These are phyloP conservation scores for Notolabrus celidotus DNA, from an alignment of 2,797 vertebrate species.

Conservation along the genomic window DNA sequence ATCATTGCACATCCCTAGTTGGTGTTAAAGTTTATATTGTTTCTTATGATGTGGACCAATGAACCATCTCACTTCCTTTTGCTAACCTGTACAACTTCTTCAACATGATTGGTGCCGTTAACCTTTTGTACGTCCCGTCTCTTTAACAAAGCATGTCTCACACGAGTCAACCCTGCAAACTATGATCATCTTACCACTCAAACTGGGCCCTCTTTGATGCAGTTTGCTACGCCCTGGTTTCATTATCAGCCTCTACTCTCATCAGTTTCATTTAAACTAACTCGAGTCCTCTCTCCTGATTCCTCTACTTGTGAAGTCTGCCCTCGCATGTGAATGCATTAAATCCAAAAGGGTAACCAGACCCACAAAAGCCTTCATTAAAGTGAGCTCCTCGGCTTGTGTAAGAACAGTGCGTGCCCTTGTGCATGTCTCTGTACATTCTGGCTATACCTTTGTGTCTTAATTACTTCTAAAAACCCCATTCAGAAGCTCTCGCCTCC, in stretches of 20 bases:
- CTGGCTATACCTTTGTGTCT: slow-evolving; percentile 46
- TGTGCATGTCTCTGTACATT: background rate
- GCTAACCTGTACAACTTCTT: too few species aligned
- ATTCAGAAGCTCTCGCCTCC: slow-evolving; percentile 38
- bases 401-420: background rate
- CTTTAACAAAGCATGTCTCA: too few species aligned
- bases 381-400: background rate
- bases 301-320: background rate
- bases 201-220: background rate
- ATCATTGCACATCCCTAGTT: too few species aligned
- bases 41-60: background rate
- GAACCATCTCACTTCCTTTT: background rate
- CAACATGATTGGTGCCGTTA: too few species aligned
- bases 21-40: too few species aligned
- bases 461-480: slow-evolving; percentile 55
- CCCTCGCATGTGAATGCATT: background rate
- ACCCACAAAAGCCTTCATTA: slow-evolving; percentile 2
- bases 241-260: background rate
- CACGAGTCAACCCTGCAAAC: too few species aligned
- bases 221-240: background rate
- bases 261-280: background rate
- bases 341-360: background rate
- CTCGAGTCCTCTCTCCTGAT: background rate
- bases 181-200: too few species aligned
- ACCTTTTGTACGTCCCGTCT: too few species aligned